These are phyloP conservation scores for Lamellibrachia satsuma DNA, from an alignment of 2,888 invertebrate genomes.

Conservation along the genomic window DNA sequence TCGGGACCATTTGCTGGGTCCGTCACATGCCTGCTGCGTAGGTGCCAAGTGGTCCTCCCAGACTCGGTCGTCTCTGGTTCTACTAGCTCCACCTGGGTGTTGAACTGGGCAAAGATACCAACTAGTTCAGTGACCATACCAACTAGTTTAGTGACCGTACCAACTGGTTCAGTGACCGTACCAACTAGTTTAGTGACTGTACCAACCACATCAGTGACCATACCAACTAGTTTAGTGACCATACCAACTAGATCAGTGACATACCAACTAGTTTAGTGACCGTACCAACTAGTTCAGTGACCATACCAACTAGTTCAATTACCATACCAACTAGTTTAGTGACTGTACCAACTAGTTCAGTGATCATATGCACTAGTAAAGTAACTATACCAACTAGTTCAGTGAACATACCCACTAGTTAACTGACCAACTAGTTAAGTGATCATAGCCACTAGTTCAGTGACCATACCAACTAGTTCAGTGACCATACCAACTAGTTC, in stretches of 20 bases:
- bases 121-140: not conserved
- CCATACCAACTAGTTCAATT: not conserved
- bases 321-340: not conserved
- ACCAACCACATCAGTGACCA: not conserved
- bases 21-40: constrained; percentile 17
- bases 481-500: not conserved
- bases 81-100: constrained; percentile 12
- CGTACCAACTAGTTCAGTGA: not conserved
- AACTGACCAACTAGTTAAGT: not conserved
- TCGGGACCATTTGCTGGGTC: not conserved
- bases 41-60: not conserved
- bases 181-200: not conserved
- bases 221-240: not conserved
- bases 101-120: not conserved
- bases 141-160: not conserved
- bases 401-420: too few relatives aligned
- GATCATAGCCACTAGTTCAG: not conserved
- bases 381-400: not conserved
- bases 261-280: not conserved
- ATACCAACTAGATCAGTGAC: not conserved
- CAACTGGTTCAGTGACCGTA: not conserved
- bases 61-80: not conserved
- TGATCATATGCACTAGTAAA: not conserved
- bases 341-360: not conserved
- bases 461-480: not conserved